phyloP scores from a whole-genome alignment of 2,113 vertebrate genomes.

The Pyxicephalus adspersus region DNA sequence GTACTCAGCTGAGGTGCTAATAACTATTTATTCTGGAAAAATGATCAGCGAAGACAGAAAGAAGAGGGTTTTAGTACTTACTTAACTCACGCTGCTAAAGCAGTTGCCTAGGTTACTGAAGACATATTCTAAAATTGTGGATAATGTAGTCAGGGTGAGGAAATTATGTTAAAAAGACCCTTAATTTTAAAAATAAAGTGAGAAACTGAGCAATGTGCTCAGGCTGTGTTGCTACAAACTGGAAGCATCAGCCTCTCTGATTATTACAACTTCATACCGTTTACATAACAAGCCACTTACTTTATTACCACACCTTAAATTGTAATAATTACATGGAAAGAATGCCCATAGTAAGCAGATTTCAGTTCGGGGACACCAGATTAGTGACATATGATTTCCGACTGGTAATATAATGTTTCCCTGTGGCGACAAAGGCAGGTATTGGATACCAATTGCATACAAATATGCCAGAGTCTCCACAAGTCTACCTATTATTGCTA shows the following conservation, averaged over 20 bases:
- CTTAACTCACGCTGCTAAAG: conserved; percentile 55
- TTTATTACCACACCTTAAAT: no score
- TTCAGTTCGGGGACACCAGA: no score
- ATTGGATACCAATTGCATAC: no score
- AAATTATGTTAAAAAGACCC: conserved; percentile 57
- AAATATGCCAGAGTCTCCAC: neutral
- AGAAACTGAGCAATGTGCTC: conserved; percentile 44
- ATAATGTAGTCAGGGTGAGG: conserved; percentile 56
- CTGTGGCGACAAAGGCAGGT: neutral
- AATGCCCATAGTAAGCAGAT: neutral
- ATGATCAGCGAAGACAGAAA: conserved; percentile 52
- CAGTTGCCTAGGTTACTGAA: conserved; percentile 56
- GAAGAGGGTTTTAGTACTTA: conserved; percentile 54
- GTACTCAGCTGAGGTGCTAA: conserved; percentile 52
- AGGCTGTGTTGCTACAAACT: conserved; percentile 42
- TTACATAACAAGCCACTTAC: neutral
- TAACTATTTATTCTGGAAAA: conserved; percentile 56
- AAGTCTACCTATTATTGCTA: neutral
- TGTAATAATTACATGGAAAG: neutral
- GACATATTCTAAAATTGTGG: conserved; percentile 58
- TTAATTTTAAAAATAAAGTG: conserved; percentile 55
- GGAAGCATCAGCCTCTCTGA: conserved; percentile 25
- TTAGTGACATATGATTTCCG: no score
- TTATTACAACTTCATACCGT: conserved; percentile 30
- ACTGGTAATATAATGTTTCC: neutral